These are phyloP conservation scores for Pelobates cultripes DNA, from an alignment of 2,797 vertebrate species.

Conservation along the genomic window DNA sequence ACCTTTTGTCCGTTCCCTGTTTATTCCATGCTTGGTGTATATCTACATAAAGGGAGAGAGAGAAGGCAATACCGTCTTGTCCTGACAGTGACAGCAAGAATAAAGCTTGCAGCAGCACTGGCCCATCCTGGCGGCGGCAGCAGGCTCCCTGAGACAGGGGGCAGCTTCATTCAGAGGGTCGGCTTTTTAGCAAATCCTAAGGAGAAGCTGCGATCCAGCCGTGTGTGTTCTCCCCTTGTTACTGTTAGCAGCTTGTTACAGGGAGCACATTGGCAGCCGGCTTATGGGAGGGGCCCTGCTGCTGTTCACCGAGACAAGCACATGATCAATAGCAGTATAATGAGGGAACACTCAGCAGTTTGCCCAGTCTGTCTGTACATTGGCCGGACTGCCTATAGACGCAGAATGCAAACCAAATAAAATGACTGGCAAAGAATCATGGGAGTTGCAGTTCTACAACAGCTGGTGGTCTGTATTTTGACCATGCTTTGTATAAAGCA, in stretches of 20 bases:
- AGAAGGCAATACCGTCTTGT: constrained; percentile 81
- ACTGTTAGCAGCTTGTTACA: neutral
- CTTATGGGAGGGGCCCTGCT: constrained; percentile 19
- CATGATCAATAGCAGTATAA: constrained; percentile 26
- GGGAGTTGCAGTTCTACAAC: too few relatives aligned
- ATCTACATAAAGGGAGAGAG: constrained; percentile 31
- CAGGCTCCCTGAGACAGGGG: constrained; percentile 57
- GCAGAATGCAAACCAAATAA: too few relatives aligned
- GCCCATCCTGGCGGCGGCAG: constrained; percentile 77
- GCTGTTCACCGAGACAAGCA: neutral
- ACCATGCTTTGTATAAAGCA: too few relatives aligned
- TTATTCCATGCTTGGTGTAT: too few relatives aligned
- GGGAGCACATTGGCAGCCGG: constrained; percentile 27
- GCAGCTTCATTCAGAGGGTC: constrained; percentile 68
- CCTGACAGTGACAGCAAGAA: constrained; percentile 76
- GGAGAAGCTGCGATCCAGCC: constrained; percentile 10
- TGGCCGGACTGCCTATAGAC: neutral
- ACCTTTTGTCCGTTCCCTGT: too few relatives aligned
- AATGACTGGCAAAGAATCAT: too few relatives aligned
- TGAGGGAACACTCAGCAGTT: neutral
- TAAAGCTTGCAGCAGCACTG: constrained; percentile 80
- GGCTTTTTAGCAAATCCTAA: constrained; percentile 44
- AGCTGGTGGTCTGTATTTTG: too few relatives aligned
- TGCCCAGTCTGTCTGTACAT: too few relatives aligned
- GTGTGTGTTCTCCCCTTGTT: neutral